Conservation (phyloP, 2,888 invertebrate genomes). For the Muscina levida region DNA sequence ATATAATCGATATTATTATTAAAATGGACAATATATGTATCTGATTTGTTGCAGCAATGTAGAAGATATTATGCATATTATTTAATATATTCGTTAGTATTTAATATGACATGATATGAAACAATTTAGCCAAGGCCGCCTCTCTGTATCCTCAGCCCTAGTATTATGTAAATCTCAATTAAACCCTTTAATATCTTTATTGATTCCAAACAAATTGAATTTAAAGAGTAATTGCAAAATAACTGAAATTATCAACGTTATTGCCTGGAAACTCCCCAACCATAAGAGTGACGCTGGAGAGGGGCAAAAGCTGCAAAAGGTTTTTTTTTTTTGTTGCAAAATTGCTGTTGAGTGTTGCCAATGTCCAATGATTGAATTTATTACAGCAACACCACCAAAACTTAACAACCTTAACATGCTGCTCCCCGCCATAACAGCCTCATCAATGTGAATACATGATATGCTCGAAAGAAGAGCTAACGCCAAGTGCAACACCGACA, state of each 20-base stretch:
- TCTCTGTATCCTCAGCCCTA: no score
- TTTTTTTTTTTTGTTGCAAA: slow-evolving; percentile 13
- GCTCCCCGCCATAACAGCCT: not conserved
- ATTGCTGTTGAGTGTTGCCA: slow-evolving; percentile 4
- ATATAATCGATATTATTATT: no score
- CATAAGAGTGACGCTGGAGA: not conserved
- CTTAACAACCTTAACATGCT: not conserved
- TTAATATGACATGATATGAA: no score
- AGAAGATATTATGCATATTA: no score
- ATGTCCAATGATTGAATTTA: slow-evolving; percentile 31
- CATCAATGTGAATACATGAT: not conserved
- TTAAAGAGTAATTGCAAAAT: slow-evolving; percentile 1
- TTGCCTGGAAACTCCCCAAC: not conserved
- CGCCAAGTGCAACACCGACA: not conserved
- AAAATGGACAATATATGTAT: no score
- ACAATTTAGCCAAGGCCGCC: no score
- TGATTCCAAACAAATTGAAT: slow-evolving; percentile 5
- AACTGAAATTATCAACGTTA: not conserved
- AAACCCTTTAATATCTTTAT: slow-evolving; percentile 9
- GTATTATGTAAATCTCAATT: not conserved
- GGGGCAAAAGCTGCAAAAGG: no score
- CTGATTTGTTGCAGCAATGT: no score
- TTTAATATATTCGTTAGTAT: no score
- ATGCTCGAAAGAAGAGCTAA: not conserved
- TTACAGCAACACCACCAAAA: not conserved